Evolutionary conservation across 1,140 invertebrate species (phyloP).

Genomic region (Macrostomum lignano): DNA sequence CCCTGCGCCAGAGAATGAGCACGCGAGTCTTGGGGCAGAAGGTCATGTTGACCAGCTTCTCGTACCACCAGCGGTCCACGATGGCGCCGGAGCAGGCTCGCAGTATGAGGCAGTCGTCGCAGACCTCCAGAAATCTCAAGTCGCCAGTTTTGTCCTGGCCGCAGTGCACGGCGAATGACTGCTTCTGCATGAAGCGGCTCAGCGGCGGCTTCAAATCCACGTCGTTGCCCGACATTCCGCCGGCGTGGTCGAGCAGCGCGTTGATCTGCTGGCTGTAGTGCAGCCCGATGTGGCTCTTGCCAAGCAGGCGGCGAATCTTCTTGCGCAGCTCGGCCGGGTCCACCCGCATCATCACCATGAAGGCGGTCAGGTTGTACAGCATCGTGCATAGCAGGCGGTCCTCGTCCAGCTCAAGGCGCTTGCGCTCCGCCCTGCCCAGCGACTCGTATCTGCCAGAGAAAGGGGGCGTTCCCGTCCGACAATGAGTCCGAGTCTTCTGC

Average conservation of each 20-base stretch:
- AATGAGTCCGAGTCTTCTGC: too few relatives aligned
- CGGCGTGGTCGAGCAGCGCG: constrained; percentile 69
- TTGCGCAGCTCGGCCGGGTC: constrained; percentile 47
- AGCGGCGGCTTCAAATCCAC: too few relatives aligned
- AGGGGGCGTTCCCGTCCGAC: too few relatives aligned
- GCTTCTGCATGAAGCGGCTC: too few relatives aligned
- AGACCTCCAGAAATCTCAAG: constrained; percentile 30
- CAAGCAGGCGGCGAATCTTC: constrained; percentile 67
- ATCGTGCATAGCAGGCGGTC: constrained; percentile 74
- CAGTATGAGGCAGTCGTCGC: constrained; percentile 79
- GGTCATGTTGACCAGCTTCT: constrained; percentile 91
- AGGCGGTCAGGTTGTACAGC: constrained; percentile 77
- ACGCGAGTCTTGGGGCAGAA: constrained; percentile 65
- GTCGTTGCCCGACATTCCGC: too few relatives aligned
- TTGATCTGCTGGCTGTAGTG: constrained; percentile 90
- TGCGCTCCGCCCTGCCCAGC: constrained; percentile 66
- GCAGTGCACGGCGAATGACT: constrained; percentile 28
- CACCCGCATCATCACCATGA: constrained; percentile 72
- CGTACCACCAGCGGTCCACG: constrained; percentile 90
- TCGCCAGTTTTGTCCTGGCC: background rate
- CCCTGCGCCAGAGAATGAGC: constrained; percentile 1
- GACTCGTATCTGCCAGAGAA: constrained; percentile 55
- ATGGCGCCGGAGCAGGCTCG: constrained; percentile 70
- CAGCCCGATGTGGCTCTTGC: constrained; percentile 88
- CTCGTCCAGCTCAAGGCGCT: constrained; percentile 84